Percentiles rank a stretch among this genome's conserved stretches.
Evolutionary conservation across 2,888 invertebrate genomes (phyloP).

Genomic region (Temnothorax rugatulus): DNA sequence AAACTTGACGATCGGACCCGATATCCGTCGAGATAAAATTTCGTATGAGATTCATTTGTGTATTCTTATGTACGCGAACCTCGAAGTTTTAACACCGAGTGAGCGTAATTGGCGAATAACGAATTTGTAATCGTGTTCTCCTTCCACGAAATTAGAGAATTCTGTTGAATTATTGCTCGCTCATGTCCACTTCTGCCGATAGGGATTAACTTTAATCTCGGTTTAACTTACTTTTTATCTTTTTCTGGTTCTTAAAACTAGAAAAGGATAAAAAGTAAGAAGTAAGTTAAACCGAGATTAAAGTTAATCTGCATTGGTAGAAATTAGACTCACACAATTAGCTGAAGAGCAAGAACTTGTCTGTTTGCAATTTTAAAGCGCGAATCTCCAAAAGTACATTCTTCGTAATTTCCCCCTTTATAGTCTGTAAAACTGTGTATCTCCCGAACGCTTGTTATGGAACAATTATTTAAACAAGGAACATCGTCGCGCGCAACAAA

Average conservation of each 20-base stretch:
- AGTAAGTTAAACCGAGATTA: too few relatives aligned
- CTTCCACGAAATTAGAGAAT: background rate
- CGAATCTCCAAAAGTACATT: background rate
- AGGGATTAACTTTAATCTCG: too few relatives aligned
- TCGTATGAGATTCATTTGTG: background rate
- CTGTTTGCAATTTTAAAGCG: background rate
- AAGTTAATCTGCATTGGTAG: too few relatives aligned
- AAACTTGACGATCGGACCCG: background rate
- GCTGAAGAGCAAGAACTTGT: background rate
- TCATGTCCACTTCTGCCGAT: too few relatives aligned
- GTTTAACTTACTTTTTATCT: too few relatives aligned
- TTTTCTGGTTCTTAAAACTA: too few relatives aligned
- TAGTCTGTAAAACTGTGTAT: background rate
- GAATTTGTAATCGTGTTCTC: background rate
- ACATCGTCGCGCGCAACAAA: background rate
- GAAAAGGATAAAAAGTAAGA: too few relatives aligned
- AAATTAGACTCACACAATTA: background rate
- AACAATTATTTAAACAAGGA: constrained; percentile 10
- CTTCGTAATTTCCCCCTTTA: background rate
- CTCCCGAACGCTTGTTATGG: background rate
- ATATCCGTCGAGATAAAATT: background rate
- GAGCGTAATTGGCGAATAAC: background rate
- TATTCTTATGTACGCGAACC: background rate
- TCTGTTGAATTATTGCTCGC: background rate
- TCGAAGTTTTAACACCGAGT: background rate